Conservation (phyloP, 2,797 vertebrate species). For the Lateolabrax maculatus region DNA sequence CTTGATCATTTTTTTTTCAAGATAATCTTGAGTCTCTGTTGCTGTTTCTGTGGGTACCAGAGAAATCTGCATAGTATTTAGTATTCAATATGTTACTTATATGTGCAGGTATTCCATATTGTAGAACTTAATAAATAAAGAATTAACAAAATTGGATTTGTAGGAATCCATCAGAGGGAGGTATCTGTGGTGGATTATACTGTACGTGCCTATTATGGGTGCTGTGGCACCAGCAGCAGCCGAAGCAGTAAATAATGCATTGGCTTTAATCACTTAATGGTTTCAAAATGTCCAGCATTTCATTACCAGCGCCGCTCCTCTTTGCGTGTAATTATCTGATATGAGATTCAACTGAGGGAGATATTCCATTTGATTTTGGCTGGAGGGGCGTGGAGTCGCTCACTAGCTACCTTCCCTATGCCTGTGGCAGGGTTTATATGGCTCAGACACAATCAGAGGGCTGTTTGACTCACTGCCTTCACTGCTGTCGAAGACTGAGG, state of each 20-base stretch:
- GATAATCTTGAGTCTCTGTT: slow-evolving; percentile 25
- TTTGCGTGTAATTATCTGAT: slow-evolving; percentile 78
- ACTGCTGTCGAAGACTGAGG: slow-evolving; percentile 32
- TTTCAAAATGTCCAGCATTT: slow-evolving; percentile 83
- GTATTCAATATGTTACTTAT: slow-evolving; percentile 30
- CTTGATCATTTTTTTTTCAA: slow-evolving; percentile 48
- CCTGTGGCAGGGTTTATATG: slow-evolving; percentile 49
- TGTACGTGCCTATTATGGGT: slow-evolving; percentile 68
- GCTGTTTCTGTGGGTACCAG: slow-evolving; percentile 55
- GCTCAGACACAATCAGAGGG: slow-evolving; percentile 53
- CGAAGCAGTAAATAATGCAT: slow-evolving; percentile 86
- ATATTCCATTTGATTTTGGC: slow-evolving; percentile 75
- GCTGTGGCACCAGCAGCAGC: slow-evolving; percentile 71
- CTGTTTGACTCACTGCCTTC: slow-evolving; percentile 47
- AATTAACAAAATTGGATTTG: slow-evolving; percentile 61
- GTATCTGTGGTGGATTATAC: slow-evolving; percentile 63
- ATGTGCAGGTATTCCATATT: slow-evolving; percentile 51
- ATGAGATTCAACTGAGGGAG: slow-evolving; percentile 75
- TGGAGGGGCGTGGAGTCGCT: slow-evolving; percentile 53
- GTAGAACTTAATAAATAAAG: slow-evolving; percentile 52
- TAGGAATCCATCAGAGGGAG: slow-evolving; percentile 48
- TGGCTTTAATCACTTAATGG: slow-evolving; percentile 85
- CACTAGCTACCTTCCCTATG: slow-evolving; percentile 38
- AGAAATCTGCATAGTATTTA: slow-evolving; percentile 29
- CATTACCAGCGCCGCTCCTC: slow-evolving; percentile 77